Base-by-base conservation (phyloP, 2,113 vertebrate species). In the Vulpes lagopus region DNA sequence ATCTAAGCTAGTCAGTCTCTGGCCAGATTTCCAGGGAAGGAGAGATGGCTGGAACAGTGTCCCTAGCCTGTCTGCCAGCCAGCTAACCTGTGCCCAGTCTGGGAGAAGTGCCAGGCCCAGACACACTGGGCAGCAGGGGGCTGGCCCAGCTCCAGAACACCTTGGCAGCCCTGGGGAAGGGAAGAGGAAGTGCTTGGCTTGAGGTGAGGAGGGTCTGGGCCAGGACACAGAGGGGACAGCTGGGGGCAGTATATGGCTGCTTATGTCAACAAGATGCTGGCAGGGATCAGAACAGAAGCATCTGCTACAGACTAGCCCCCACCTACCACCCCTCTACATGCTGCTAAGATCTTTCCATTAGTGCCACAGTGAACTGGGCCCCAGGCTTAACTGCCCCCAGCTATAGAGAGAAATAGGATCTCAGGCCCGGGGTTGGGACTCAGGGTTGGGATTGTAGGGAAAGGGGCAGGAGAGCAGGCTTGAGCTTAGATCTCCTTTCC, bases 41-140 rank as follows among this genome's bases (percentile, higher is more conserved):
- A 96, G n/a, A 20, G 35, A 90, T 83, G n/a, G n/a, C 71, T 85
- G 76, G 80, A 79, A 67, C 53, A 19, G 25, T 51, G 74, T 89
- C 86, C 73, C 57, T 23, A 78, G 93, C 62, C 69, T 12, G 59
- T 51, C 89, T 94, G 84, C 74, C 96, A 96, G 92, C 67, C 67
- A 92, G 85, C 95, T 85, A 97, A 94, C 97, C 97, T 97, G 76
- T 35, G 38, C 93, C 88, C 83, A 57, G 92, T 91, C 97, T 95
- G 96, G 97, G 97, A 97, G 9, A 80, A 30, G 76, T 43, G 98
- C 95, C 96, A 98, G 95, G 57, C 51, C 19, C 59, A 35, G 93
- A 91, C 85, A 93, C 67, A 12, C 49, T 43, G 89, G 93, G 35
- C 95, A 91, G 76, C 81, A 60, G 81, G 88, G n/a, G 8, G 35